Base-by-base conservation (phyloP, 1,140 invertebrate genomes). In the Sarcophaga bullata region DNA sequence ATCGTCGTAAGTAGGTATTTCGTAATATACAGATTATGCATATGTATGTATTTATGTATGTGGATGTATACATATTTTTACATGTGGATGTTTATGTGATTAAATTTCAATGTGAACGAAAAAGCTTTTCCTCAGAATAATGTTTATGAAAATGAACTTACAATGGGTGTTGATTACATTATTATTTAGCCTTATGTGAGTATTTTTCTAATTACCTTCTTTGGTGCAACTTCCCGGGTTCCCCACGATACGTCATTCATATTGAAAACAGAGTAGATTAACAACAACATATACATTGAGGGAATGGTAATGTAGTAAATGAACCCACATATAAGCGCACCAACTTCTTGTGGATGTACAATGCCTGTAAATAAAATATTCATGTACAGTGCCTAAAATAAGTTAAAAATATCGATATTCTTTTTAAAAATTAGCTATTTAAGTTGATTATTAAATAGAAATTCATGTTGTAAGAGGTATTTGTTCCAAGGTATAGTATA, bases 261-360 rank as follows among this genome's bases (percentile, higher is more conserved):
- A 87, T 98, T 98, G 86, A 96, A 97, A 0, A 98, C 91, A 0
- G 96, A 96, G 86, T 97, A 98, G 80, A 98, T 96, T 68, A 97
- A 96, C 13, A 98, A 92, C 82, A 98, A 91, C 92, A 98, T 94
- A 87, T 98, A 98, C 96, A 98, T 98, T 82, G 96, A 96, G 0
- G 97, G 97, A 75, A 98, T 95, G 8, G 96, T 96, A 13, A 98
- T 93, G 88, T 97, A 98, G 89, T 98, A 98, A 46, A 98, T 93
- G 6, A 96, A 89, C 15, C 96, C 94, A 82, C 94, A 95, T 15
- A 94, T 87, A 8, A 98, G 88, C 86, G 96, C 97, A 11, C 90
- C 90, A 80, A 95, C 93, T 90, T 98, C 97, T 88, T 95, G 94
- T 0, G 97, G 97, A 91, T 98, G 97, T 17, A 98, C 85, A 0